A percentile compares a stretch with the other conserved stretches of the same genome.
Evolutionary conservation across 2,888 invertebrate genomes (phyloP).

Genomic region (Acanthosepion pharaonis): DNA sequence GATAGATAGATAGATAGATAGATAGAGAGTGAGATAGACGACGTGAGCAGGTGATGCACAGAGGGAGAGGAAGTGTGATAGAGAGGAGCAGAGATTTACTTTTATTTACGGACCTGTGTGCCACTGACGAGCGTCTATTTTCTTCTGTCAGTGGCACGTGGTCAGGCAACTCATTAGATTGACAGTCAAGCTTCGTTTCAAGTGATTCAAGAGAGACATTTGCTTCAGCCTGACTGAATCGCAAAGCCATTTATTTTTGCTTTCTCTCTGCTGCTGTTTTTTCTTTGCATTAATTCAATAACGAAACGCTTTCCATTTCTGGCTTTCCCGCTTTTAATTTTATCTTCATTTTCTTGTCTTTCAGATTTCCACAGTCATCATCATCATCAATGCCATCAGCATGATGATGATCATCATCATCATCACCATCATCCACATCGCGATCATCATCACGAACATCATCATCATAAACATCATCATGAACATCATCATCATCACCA

Average conservation of each 20-base stretch:
- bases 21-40: neutral
- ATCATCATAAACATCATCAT: too few relatives aligned
- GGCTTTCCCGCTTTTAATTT: neutral
- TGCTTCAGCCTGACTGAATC: neutral
- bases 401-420: too few relatives aligned
- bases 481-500: too few relatives aligned
- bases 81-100: neutral
- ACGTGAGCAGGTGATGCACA: neutral
- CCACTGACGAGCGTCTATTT: neutral
- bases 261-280: neutral
- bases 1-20: neutral
- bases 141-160: conserved; percentile 33
- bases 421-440: too few relatives aligned
- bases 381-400: too few relatives aligned
- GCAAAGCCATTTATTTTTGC: neutral
- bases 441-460: too few relatives aligned
- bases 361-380: too few relatives aligned
- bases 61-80: neutral
- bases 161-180: conserved; percentile 33
- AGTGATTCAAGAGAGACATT: conserved; percentile 33
- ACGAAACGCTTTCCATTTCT: neutral
- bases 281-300: neutral
- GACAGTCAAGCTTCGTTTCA: neutral
- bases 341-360: neutral
- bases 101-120: neutral